These are phyloP conservation scores for Pogonocherus hispidulus DNA, from an alignment of 2,888 invertebrate species.

Conservation along the genomic window DNA sequence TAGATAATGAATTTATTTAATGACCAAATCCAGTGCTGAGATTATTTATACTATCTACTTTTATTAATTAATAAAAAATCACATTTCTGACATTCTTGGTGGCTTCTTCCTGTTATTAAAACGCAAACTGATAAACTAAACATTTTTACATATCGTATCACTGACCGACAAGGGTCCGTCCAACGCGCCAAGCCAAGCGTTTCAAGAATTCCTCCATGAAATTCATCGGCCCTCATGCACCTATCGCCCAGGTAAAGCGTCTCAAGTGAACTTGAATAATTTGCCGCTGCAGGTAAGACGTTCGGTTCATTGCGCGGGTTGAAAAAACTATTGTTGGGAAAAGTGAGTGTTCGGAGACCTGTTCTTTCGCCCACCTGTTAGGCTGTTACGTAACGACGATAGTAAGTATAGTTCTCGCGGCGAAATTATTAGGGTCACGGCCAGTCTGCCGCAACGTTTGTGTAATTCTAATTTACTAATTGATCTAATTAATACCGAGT, in stretches of 20 bases:
- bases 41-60: no score
- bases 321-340: slow-evolving; percentile 8
- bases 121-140: background rate
- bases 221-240: no score
- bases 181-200: background rate
- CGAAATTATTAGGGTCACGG: slow-evolving; percentile 33
- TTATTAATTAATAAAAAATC: no score
- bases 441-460: background rate
- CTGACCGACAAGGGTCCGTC: background rate
- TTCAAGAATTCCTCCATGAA: background rate
- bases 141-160: background rate
- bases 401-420: slow-evolving; percentile 13
- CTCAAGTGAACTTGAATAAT: slow-evolving; percentile 26
- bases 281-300: slow-evolving; percentile 21
- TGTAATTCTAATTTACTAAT: slow-evolving; percentile 12
- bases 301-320: background rate
- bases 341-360: slow-evolving; percentile 28
- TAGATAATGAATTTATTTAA: no score
- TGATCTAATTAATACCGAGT: background rate
- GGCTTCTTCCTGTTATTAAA: background rate
- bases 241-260: slow-evolving; percentile 11
- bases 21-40: no score
- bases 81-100: background rate
- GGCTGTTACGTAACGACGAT: slow-evolving; percentile 28
- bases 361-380: slow-evolving; percentile 32